Evolutionary conservation across 2,113 vertebrate species (phyloP).

Genomic region (Mus pahari): DNA sequence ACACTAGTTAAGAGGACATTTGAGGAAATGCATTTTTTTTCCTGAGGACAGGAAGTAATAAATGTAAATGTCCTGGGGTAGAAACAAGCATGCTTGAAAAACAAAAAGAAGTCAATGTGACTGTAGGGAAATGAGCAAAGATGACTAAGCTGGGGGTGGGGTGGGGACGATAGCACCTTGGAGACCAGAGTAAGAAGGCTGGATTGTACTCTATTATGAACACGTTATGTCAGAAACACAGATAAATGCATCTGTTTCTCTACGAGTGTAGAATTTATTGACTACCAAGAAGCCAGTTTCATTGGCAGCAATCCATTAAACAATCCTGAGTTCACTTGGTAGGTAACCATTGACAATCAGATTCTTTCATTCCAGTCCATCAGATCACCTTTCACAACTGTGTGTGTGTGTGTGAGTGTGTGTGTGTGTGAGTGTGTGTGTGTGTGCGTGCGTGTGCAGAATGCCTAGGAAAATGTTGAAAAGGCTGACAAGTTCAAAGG

Average conservation of each 20-base stretch:
- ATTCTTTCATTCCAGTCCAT: neutral
- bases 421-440: neutral
- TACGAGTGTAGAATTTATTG: neutral
- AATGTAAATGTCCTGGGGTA: neutral
- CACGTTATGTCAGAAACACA: neutral
- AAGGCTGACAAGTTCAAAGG: neutral
- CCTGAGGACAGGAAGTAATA: neutral
- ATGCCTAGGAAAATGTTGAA: neutral
- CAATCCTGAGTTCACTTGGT: neutral
- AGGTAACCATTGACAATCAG: neutral
- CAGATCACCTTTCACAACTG: neutral
- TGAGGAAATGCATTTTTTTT: neutral
- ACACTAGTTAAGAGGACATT: neutral
- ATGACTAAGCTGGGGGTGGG: neutral
- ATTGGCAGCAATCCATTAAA: neutral
- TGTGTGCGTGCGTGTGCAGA: neutral
- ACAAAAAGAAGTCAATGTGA: neutral
- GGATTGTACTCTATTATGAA: neutral
- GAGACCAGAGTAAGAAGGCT: neutral
- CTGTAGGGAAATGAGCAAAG: neutral
- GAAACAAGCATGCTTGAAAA: neutral
- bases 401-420: neutral
- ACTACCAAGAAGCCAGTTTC: neutral
- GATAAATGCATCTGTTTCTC: neutral
- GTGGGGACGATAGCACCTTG: neutral